A percentile compares a stretch with the other conserved stretches of the same genome.
phyloP scores from a whole-genome alignment of 2,888 invertebrate genomes.

The Blastobasis adustella region DNA sequence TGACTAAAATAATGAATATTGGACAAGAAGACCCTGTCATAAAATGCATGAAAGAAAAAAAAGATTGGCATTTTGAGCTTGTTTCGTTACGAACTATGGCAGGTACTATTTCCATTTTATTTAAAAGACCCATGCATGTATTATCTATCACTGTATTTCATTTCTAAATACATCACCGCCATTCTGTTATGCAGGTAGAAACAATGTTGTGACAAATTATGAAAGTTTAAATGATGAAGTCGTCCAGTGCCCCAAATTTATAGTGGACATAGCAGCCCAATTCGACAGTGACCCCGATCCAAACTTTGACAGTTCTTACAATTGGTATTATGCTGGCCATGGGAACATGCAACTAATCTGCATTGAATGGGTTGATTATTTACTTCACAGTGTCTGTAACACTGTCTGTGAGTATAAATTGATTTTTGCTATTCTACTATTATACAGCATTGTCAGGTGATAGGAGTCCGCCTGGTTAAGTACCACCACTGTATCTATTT shows the following conservation, averaged over 20 bases:
- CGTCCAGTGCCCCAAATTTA: constrained; percentile 43
- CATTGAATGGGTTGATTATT: constrained; percentile 41
- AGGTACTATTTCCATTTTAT: not conserved
- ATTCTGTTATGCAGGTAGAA: constrained; percentile 10
- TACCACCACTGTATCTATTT: too few relatives aligned
- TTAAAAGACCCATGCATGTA: too few relatives aligned
- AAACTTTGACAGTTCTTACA: constrained; percentile 47
- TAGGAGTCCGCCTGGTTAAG: too few relatives aligned
- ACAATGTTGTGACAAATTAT: constrained; percentile 20
- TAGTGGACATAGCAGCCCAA: constrained; percentile 48
- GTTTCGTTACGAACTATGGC: not conserved
- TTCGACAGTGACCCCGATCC: constrained; percentile 52
- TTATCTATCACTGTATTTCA: too few relatives aligned
- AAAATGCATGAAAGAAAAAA: constrained; percentile 37
- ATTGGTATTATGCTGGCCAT: constrained; percentile 65
- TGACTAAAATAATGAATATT: constrained; percentile 32
- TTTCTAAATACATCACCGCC: too few relatives aligned
- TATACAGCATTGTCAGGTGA: too few relatives aligned
- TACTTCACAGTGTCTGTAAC: constrained; percentile 51
- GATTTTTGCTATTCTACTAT: too few relatives aligned
- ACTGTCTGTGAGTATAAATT: constrained; percentile 47
- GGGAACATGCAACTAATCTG: constrained; percentile 49
- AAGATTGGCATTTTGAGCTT: constrained; percentile 32
- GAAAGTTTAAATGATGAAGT: constrained; percentile 48
- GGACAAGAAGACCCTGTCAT: constrained; percentile 46